These are phyloP conservation scores for Lutjanus erythropterus DNA, from an alignment of 2,113 vertebrate genomes.

Conservation along the genomic window DNA sequence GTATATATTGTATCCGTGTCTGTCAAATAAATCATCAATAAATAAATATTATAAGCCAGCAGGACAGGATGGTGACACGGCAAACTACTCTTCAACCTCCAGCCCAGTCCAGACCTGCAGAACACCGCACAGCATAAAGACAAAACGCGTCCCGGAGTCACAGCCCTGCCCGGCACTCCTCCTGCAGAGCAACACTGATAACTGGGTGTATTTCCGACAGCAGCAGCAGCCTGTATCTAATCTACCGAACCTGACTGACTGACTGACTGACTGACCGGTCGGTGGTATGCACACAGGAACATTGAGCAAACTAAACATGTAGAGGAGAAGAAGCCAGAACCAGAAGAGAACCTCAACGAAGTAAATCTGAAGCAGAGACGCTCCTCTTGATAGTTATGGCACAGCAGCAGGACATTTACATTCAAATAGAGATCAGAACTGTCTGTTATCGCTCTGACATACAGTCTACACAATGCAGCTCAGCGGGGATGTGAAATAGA, in stretches of 20 bases:
- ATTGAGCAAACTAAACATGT: neutral
- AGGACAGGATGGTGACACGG: neutral
- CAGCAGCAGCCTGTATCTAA: slow-evolving; percentile 49
- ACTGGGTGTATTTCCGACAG: slow-evolving; percentile 44
- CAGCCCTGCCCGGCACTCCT: neutral
- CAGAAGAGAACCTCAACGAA: neutral
- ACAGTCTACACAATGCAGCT: too few relatives aligned
- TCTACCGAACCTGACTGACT: slow-evolving; percentile 22
- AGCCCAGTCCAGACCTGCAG: neutral
- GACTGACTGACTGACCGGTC: neutral
- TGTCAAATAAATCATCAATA: too few relatives aligned
- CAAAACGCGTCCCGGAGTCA: neutral
- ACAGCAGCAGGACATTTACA: neutral
- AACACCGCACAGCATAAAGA: neutral
- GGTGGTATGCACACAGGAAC: slow-evolving; percentile 25
- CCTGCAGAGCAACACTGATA: slow-evolving; percentile 43
- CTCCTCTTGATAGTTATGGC: neutral
- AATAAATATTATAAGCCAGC: neutral
- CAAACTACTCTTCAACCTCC: neutral
- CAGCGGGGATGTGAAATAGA: neutral
- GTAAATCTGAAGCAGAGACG: neutral
- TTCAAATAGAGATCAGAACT: neutral
- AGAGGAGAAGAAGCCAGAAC: neutral
- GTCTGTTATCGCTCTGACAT: neutral
- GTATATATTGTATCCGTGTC: too few relatives aligned